These are phyloP conservation scores for Phrynocephalus vlangalii DNA, from an alignment of 2,797 vertebrate genomes.

Conservation along the genomic window DNA sequence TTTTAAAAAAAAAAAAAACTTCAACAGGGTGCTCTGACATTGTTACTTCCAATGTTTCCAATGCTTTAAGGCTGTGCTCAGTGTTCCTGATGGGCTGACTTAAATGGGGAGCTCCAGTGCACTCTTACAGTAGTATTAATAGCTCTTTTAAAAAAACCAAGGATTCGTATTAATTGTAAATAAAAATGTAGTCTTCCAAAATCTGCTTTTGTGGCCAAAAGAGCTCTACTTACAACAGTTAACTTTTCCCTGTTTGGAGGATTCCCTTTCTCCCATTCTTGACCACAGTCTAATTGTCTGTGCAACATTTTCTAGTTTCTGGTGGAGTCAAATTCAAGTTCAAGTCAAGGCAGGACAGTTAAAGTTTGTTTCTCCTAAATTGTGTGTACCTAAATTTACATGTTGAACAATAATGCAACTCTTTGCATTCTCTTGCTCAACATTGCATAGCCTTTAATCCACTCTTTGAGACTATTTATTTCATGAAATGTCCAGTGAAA, in stretches of 20 bases:
- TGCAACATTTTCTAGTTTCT: neutral
- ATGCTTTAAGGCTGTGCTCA: neutral
- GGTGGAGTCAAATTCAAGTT: too few relatives aligned
- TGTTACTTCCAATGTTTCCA: neutral
- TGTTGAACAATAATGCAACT: neutral
- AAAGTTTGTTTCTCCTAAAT: neutral
- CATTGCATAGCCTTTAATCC: neutral
- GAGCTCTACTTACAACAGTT: neutral
- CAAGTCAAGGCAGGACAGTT: neutral
- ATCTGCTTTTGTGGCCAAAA: neutral
- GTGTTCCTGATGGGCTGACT: neutral
- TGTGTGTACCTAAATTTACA: neutral
- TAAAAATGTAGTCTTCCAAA: neutral
- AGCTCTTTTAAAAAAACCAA: neutral
- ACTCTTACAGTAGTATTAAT: neutral
- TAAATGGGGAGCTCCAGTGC: neutral
- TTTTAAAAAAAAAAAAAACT: neutral
- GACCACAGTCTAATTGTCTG: neutral
- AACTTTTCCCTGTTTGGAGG: neutral
- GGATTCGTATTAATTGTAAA: neutral
- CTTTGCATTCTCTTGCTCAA: neutral
- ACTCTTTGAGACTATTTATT: neutral
- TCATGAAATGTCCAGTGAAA: neutral
- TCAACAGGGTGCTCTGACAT: neutral
- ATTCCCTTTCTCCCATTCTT: too few relatives aligned